Conservation (phyloP, 2,888 invertebrate genomes). For the Lissonota sp. region DNA sequence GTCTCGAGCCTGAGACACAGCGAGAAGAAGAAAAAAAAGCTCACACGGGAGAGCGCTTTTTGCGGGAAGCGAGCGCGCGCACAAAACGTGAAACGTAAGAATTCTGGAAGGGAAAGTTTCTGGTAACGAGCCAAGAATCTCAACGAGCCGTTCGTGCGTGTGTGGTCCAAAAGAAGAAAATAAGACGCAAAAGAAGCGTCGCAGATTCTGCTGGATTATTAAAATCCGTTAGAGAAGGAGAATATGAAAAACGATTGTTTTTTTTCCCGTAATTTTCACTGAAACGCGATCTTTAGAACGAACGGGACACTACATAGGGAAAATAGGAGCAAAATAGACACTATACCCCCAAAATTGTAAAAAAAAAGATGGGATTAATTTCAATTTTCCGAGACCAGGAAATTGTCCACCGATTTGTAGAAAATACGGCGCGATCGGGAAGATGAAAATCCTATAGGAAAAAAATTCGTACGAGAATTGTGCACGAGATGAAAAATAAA, state of each 20-base stretch:
- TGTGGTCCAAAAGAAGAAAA: conserved; percentile 52
- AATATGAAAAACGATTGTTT: background rate
- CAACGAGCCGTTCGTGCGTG: conserved; percentile 58
- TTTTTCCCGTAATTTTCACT: background rate
- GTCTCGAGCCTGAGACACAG: conserved; percentile 8
- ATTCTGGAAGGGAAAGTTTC: conserved; percentile 39
- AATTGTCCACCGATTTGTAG: background rate
- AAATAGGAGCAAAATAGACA: too few relatives aligned
- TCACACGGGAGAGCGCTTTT: background rate
- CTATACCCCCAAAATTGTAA: too few relatives aligned
- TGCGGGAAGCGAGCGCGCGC: background rate
- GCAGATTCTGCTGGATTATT: conserved; percentile 13
- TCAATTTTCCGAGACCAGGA: background rate
- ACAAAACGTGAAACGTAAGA: conserved; percentile 13
- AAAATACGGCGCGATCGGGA: background rate
- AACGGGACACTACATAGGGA: background rate
- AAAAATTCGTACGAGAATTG: background rate
- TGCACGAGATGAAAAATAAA: background rate
- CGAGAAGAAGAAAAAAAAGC: background rate
- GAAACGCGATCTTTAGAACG: background rate
- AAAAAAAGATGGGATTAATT: too few relatives aligned
- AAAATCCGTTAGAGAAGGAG: background rate
- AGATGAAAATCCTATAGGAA: background rate
- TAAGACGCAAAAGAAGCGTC: background rate
- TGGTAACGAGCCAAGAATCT: conserved; percentile 62